Base-by-base conservation (phyloP, 2,113 vertebrate genomes). In the Heterochromis multidens region DNA sequence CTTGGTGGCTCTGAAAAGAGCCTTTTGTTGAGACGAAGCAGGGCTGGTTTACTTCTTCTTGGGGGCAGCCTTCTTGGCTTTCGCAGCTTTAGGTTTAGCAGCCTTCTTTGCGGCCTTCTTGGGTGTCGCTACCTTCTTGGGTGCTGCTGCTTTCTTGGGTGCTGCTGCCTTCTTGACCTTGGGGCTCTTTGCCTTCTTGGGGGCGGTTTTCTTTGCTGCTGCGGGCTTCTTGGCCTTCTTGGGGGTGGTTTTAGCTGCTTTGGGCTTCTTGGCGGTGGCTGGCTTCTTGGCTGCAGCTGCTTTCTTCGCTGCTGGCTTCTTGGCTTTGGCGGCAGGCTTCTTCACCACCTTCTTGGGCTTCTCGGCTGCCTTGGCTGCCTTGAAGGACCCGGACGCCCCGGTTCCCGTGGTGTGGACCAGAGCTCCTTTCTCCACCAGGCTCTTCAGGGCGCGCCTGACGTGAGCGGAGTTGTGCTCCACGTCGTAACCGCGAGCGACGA, bases 371-470 rank as follows among this genome's bases (percentile, higher is more conserved):
- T 83, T 80, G 6, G 8, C 29, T 7, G 40, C 67, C 77, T 86
- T 86, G 56, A 83, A 89, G 2, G 88, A 89, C 0, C 88, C 88
- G 0, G 88, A 83, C 0, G 61, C 88, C 0, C 88, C 88, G 40
- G 14, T 25, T 13, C 88, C 88, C 1, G 37, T 81, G 1, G 62
- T 54, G n/a, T 86, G 88, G 0, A 81, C 54, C n/a, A 89, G 56
- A 1, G 25, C 1, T 1, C 81, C 84, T 12, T 81, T 72, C 0
- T 1, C 5, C 2, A 81, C 25, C 65, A 86, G 11, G 4, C 7
- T 21, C 27, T 35, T 67, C 1, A 89, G 3, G 5, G 88, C 31
- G 6, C 76, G 65, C 0, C 27, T 59, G 2, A 88, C 8, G 11
- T 56, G 74, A 12, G 21, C n/a, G 3, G 19, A 19, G 9, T 86